A percentile compares a stretch with the other conserved stretches of the same genome.
Evolutionary conservation across 2,888 invertebrate species (phyloP).

Genomic region (Scaptodrosophila latifasciaeformis): DNA sequence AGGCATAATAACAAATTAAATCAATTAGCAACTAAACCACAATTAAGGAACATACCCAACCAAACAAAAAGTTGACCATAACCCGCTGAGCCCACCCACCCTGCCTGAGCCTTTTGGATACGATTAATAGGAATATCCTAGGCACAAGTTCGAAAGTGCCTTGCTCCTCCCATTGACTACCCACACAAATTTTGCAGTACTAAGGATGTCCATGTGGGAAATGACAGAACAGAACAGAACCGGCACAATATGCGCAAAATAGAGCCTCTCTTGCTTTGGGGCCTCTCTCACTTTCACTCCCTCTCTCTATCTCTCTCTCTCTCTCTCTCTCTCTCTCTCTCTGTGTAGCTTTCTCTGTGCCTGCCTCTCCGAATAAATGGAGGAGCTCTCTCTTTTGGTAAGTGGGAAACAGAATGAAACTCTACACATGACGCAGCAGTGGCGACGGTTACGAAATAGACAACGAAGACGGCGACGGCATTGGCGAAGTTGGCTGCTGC

Average conservation of each 20-base stretch:
- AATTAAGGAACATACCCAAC: conserved; percentile 13
- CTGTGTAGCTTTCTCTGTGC: conserved; percentile 12
- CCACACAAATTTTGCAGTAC: conserved; percentile 28
- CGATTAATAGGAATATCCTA: conserved; percentile 46
- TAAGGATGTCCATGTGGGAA: conserved; percentile 43
- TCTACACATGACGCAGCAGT: conserved; percentile 53
- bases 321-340: conserved; percentile 8
- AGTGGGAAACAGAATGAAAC: too few relatives aligned
- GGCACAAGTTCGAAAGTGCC: conserved; percentile 36
- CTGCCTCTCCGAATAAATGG: background rate
- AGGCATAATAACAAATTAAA: conserved; percentile 21
- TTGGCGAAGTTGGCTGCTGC: conserved; percentile 6
- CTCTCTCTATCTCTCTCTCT: conserved; percentile 13
- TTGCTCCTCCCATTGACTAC: conserved; percentile 7
- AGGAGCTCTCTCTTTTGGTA: background rate
- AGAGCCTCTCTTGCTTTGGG: background rate
- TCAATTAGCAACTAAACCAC: conserved; percentile 21
- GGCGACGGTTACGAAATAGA: conserved; percentile 17
- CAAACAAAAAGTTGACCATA: background rate
- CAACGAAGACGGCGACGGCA: conserved; percentile 18
- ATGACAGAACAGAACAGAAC: conserved; percentile 44
- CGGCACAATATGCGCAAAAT: conserved; percentile 33
- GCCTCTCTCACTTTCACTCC: conserved; percentile 1
- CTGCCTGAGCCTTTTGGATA: too few relatives aligned
- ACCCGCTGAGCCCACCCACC: too few relatives aligned